Conservation (phyloP, 2,797 vertebrate genomes). For the Ispidina picta region DNA sequence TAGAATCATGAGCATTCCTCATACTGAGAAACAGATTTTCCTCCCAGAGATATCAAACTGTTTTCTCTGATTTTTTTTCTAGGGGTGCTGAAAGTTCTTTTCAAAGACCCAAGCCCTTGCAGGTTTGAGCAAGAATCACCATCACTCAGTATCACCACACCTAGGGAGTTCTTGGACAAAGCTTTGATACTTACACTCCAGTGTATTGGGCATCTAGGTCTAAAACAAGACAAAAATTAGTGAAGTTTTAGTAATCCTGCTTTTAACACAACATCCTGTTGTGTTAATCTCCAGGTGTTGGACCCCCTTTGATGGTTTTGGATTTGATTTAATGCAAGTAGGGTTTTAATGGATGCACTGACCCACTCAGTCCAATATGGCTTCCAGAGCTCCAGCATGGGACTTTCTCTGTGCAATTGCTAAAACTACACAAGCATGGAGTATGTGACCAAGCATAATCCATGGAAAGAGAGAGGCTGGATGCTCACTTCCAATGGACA, state of each 20-base stretch:
- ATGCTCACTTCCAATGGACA: neutral
- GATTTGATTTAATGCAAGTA: neutral
- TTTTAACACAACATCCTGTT: neutral
- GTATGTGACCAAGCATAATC: rapidly evolving
- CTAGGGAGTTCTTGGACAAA: neutral
- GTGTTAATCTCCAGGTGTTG: neutral
- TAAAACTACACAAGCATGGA: neutral
- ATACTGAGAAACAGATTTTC: neutral
- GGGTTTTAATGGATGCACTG: neutral
- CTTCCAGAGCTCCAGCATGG: neutral
- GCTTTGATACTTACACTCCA: neutral
- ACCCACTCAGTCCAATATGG: neutral
- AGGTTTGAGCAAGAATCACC: neutral
- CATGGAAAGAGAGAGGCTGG: neutral
- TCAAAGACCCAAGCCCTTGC: neutral
- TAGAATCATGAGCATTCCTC: neutral
- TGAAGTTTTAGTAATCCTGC: neutral
- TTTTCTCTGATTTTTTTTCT: neutral
- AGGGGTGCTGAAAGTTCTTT: neutral
- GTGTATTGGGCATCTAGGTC: neutral
- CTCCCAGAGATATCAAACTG: neutral
- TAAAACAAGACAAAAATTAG: neutral
- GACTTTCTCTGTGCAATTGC: neutral
- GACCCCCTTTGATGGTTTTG: neutral
- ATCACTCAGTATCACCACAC: neutral